A percentile compares a stretch with the other conserved stretches of the same genome.
These are phyloP conservation scores for Plotosus lineatus DNA, from an alignment of 2,113 vertebrate species.

Conservation along the genomic window DNA sequence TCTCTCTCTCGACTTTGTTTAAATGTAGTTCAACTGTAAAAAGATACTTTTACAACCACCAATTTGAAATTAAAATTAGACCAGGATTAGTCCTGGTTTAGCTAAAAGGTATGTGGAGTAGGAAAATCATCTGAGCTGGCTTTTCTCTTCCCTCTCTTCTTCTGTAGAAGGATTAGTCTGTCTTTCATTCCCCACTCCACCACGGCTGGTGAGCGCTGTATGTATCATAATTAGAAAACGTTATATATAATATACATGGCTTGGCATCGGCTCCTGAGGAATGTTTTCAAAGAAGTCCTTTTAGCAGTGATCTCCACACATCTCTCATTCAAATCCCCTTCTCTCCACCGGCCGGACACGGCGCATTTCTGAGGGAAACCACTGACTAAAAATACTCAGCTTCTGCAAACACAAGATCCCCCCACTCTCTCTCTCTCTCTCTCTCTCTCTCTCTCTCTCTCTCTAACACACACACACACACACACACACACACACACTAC, in stretches of 20 bases:
- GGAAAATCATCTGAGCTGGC: constrained; percentile 15
- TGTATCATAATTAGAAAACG: constrained; percentile 24
- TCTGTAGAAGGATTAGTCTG: constrained; percentile 23
- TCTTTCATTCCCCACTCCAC: constrained; percentile 21
- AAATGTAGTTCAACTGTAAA: background rate
- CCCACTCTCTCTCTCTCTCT: constrained; percentile 5
- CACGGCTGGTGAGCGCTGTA: background rate
- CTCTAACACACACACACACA: constrained; percentile 50
- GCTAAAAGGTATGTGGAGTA: constrained; percentile 7
- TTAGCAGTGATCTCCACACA: constrained; percentile 41
- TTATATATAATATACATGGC: constrained; percentile 19
- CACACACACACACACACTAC: constrained; percentile 42
- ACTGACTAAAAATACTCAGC: constrained; percentile 52
- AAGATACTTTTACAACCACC: background rate
- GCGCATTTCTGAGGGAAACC: constrained; percentile 54
- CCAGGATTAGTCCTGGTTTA: constrained; percentile 10
- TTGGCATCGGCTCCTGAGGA: constrained; percentile 17
- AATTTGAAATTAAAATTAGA: constrained; percentile 30
- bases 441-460: constrained; percentile 11
- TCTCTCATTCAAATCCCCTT: constrained; percentile 45
- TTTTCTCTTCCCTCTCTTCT: constrained; percentile 28
- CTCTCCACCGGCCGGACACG: constrained; percentile 45
- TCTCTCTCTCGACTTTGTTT: background rate
- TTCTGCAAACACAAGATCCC: constrained; percentile 41
- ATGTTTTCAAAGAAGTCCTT: constrained; percentile 41